Percentiles rank a stretch among this genome's conserved stretches.
phyloP scores from a whole-genome alignment of 2,113 vertebrate species.

The Nyctibius bracteatus region DNA sequence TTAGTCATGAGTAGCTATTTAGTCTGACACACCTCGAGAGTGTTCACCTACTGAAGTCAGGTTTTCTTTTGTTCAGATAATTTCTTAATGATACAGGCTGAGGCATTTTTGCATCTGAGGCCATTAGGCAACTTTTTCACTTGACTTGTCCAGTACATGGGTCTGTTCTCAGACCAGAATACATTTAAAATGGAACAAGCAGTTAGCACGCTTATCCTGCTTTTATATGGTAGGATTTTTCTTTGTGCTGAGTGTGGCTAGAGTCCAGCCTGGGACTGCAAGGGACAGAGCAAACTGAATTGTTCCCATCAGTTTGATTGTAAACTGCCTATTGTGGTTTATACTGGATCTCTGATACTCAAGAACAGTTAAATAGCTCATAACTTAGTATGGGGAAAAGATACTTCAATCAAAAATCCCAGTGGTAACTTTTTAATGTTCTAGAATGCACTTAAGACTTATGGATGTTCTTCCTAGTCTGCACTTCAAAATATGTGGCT shows the following conservation, averaged over 20 bases:
- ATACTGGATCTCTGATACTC: background rate
- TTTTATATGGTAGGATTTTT: accelerated
- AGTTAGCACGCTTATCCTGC: background rate
- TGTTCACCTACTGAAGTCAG: background rate
- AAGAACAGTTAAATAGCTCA: constrained; percentile 42
- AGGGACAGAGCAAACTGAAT: background rate
- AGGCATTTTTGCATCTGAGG: background rate
- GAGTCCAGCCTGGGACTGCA: background rate
- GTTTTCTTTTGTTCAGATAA: background rate
- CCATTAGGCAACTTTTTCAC: background rate
- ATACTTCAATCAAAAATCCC: constrained; percentile 1
- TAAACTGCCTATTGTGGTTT: background rate
- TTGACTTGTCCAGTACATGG: background rate
- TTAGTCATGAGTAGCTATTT: constrained; percentile 5
- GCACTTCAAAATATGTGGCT: background rate
- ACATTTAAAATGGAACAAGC: background rate
- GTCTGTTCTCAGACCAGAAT: background rate
- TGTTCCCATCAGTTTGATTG: background rate
- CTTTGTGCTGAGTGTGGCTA: background rate
- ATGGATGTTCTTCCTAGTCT: background rate
- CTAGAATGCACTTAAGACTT: background rate
- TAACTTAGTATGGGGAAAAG: background rate
- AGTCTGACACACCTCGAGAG: constrained; percentile 13
- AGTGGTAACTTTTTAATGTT: background rate
- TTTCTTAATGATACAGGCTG: background rate